These are phyloP conservation scores for Drosophila lowei DNA, from an alignment of 1,140 invertebrate genomes.

Conservation along the genomic window DNA sequence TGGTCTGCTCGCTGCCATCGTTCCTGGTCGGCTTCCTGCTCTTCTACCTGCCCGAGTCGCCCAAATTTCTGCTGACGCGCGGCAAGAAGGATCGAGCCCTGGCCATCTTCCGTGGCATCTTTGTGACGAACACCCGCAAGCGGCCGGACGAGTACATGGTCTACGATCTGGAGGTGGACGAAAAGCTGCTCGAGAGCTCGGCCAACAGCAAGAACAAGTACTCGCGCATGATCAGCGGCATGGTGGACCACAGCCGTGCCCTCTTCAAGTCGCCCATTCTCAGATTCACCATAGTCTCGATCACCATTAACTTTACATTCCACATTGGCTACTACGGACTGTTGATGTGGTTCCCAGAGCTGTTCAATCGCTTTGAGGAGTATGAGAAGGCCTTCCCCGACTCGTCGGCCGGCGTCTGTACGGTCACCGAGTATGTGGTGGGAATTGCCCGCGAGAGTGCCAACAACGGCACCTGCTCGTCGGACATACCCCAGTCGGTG, in stretches of 20 bases:
- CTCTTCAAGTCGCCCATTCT: slow-evolving; percentile 91
- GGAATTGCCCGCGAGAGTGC: slow-evolving; percentile 86
- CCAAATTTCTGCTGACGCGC: slow-evolving; percentile 92
- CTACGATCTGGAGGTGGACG: slow-evolving; percentile 89
- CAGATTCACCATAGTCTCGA: slow-evolving; percentile 91
- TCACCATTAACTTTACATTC: slow-evolving; percentile 94
- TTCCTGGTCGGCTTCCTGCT: slow-evolving; percentile 92
- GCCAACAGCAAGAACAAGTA: slow-evolving; percentile 86
- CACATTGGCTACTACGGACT: slow-evolving; percentile 95
- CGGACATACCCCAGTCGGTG: slow-evolving; percentile 89
- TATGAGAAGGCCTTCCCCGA: slow-evolving; percentile 86
- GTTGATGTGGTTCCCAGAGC: slow-evolving; percentile 96
- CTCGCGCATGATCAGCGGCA: slow-evolving; percentile 88
- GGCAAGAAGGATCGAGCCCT: slow-evolving; percentile 91
- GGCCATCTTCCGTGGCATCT: slow-evolving; percentile 91
- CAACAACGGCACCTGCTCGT: slow-evolving; percentile 85
- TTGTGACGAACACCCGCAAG: slow-evolving; percentile 90
- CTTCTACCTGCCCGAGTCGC: slow-evolving; percentile 95
- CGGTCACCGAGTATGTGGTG: slow-evolving; percentile 90
- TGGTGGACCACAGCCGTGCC: slow-evolving; percentile 91
- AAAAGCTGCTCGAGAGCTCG: slow-evolving; percentile 84
- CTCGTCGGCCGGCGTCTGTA: slow-evolving; percentile 88
- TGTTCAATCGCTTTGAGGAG: slow-evolving; percentile 93
- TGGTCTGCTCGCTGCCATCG: slow-evolving; percentile 93
- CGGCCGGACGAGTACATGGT: slow-evolving; percentile 89